Conservation (phyloP, 2,113 vertebrate genomes). For the Polypterus senegalus region DNA sequence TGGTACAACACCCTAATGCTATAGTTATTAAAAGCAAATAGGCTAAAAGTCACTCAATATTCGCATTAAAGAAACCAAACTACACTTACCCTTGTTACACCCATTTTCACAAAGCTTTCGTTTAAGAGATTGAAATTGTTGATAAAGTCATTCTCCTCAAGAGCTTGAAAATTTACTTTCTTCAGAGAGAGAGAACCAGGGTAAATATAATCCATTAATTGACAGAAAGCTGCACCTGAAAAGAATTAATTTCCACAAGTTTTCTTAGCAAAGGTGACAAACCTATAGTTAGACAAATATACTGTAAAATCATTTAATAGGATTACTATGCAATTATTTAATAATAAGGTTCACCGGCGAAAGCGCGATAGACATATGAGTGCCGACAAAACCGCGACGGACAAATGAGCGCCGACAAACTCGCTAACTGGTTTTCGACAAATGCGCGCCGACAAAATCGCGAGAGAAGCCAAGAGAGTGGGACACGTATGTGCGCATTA, state of each 20-base stretch:
- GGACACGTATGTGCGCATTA: no score
- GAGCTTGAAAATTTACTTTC: slow-evolving; percentile 40
- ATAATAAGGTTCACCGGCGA: no score
- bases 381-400: no score
- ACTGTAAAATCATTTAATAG: no score
- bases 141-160: slow-evolving; percentile 29
- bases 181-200: slow-evolving; percentile 43
- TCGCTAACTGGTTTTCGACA: no score
- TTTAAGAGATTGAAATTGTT: slow-evolving; percentile 47
- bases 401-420: no score
- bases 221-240: slow-evolving; percentile 48
- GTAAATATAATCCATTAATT: slow-evolving; percentile 43
- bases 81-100: slow-evolving; percentile 35
- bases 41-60: not conserved
- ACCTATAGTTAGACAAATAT: no score
- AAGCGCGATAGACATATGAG: no score
- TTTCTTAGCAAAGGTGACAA: no score
- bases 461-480: no score
- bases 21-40: not conserved
- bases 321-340: no score
- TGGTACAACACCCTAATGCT: not conserved
- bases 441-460: no score
- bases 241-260: not conserved
- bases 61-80: not conserved
- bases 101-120: slow-evolving; percentile 28